Evolutionary conservation across 2,113 vertebrate species (phyloP).

Genomic region (Lethenteron camtschaticum): DNA sequence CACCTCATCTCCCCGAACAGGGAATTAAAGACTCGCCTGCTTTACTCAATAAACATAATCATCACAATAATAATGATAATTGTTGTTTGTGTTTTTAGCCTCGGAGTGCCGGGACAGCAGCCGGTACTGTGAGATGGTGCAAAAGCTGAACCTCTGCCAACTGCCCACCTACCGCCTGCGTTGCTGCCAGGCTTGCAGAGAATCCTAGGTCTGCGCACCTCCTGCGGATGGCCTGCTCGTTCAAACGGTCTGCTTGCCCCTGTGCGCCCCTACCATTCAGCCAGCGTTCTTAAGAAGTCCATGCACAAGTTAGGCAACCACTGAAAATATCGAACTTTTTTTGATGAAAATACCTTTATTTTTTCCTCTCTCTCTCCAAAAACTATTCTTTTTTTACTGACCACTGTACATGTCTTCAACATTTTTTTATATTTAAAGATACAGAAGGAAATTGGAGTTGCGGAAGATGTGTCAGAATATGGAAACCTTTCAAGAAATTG

Average conservation of each 20-base stretch:
- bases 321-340: not conserved
- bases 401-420: too few relatives aligned
- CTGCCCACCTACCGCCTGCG: conserved; percentile 63
- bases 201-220: conserved; percentile 32
- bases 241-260: not conserved
- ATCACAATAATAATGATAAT: not conserved
- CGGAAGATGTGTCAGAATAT: too few relatives aligned
- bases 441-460: too few relatives aligned
- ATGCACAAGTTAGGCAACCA: too few relatives aligned
- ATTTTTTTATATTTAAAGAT: too few relatives aligned
- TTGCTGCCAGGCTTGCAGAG: conserved; percentile 65
- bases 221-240: not conserved
- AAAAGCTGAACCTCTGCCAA: conserved; percentile 66
- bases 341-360: not conserved
- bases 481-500: too few relatives aligned
- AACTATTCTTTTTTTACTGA: too few relatives aligned
- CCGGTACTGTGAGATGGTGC: conserved; percentile 79
- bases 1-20: not conserved
- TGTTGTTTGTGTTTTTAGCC: conserved; percentile 16
- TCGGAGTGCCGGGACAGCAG: conserved; percentile 76
- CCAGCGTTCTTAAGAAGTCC: conserved; percentile 4
- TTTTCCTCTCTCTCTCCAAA: not conserved
- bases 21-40: conserved; percentile 6
- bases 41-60: conserved; percentile 13
- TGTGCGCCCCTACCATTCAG: not conserved